Conservation (phyloP, 2,888 invertebrate genomes). For the Timema cristinae region DNA sequence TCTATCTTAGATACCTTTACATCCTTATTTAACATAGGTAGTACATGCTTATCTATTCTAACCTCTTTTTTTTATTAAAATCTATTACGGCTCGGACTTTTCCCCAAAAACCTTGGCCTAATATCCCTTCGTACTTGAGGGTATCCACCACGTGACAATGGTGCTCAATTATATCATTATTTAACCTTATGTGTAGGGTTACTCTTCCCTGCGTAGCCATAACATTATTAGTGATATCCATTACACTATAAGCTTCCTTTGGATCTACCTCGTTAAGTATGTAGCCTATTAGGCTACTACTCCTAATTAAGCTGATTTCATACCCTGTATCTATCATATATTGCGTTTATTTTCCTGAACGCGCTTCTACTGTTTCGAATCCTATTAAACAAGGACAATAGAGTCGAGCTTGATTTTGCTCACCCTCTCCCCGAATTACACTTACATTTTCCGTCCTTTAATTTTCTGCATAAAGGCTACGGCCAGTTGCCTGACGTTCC, state of each 20-base stretch:
- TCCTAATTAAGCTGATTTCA: not conserved
- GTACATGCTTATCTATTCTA: too few species aligned
- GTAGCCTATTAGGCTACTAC: not conserved
- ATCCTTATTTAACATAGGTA: too few species aligned
- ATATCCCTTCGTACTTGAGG: not conserved
- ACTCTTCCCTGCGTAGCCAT: not conserved
- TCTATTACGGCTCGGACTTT: too few species aligned
- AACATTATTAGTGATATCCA: not conserved
- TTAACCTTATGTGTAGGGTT: not conserved
- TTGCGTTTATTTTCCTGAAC: not conserved
- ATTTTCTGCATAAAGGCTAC: not conserved
- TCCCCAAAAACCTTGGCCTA: too few species aligned
- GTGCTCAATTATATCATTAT: not conserved
- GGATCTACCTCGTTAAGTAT: not conserved
- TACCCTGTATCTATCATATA: not conserved
- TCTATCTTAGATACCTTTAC: too few species aligned
- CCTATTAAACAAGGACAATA: too few species aligned
- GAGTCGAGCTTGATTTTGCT: too few species aligned
- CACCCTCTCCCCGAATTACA: not conserved
- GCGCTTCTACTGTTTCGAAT: too few species aligned
- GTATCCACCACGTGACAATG: not conserved
- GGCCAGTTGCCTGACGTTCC: not conserved
- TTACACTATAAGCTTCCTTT: too few species aligned
- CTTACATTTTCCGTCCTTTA: not conserved
- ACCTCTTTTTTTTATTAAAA: too few species aligned